Base-by-base conservation (phyloP, 2,797 vertebrate species). In the Channa striata region DNA sequence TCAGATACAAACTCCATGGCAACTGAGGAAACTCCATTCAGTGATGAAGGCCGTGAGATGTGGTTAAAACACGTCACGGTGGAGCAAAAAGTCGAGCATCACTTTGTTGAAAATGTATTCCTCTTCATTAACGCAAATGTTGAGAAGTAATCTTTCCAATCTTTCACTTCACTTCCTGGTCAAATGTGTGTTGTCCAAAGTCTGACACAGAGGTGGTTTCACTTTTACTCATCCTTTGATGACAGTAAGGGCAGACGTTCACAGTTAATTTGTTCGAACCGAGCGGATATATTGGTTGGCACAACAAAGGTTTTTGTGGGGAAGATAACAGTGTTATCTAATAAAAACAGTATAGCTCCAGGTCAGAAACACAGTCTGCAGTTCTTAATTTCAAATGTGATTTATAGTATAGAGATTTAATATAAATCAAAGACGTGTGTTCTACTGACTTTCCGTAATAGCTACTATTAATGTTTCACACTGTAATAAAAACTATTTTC, bases 191-290 rank as follows among this genome's bases (percentile, higher is more conserved):
- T 42, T 43, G 50, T 62, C 69, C 43, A 49, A 48, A 56, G 20
- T 40, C 62, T 49, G 36, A 66, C 56, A 63, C 30, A 43, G 40
- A 67, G 25, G 53, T 60, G 54, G 13, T 19, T 69, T 68, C 40
- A 52, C 17, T 66, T 60, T 63, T 53, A 63, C 40, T 76, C 64
- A 59, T 59, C 67, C 67, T 74, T 85, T 77, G 76, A 75, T 68
- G 70, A 51, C 57, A 58, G 48, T 16, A 71, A 56, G 54, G 62
- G 46, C 66, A 77, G 53, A 74, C 72, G 48, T 72, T 74, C 77
- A 80, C 52, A 50, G 63, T 77, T 78, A 42, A 72, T 68, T 64
- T 61, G 49, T 65, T 68, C 68, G 66, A 33, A 54, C 59, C 21
- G 23, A 43, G 68, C 0, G 2, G 59, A 71, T 52, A 53, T 48